phyloP scores from a whole-genome alignment of 1,140 invertebrate genomes.

The Drosophila sproati region DNA sequence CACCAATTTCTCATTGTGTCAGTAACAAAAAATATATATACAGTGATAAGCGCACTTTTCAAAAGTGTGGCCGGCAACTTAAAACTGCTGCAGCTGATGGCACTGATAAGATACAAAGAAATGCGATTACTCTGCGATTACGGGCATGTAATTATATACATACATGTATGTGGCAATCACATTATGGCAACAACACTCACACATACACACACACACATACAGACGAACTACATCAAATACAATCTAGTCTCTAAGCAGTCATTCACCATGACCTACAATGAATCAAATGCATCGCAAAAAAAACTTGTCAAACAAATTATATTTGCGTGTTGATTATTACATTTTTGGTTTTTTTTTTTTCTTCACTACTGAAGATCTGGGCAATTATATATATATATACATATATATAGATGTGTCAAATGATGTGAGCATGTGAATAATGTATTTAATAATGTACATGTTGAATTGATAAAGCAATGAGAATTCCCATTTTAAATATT shows the following conservation, averaged over 20 bases:
- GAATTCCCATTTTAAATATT: too few species aligned
- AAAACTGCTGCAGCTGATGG: conserved; percentile 18
- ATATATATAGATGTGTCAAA: too few species aligned
- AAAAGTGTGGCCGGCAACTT: conserved; percentile 23
- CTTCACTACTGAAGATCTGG: not conserved
- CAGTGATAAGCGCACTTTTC: conserved; percentile 9
- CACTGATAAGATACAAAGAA: conserved; percentile 57
- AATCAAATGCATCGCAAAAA: conserved; percentile 15
- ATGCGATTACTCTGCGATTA: conserved; percentile 66
- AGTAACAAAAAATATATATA: conserved; percentile 21
- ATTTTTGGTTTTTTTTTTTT: not conserved
- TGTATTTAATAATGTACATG: too few species aligned
- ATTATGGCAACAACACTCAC: conserved; percentile 1
- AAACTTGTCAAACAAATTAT: conserved; percentile 21
- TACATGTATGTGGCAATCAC: conserved; percentile 4
- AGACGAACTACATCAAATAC: conserved; percentile 2
- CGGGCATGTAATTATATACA: conserved; percentile 17
- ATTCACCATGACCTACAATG: conserved; percentile 68
- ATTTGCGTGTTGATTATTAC: not conserved
- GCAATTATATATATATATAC: too few species aligned
- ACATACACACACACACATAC: conserved; percentile 16
- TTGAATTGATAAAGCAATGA: too few species aligned
- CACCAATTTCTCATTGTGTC: not conserved
- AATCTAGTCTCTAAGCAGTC: conserved; percentile 33
- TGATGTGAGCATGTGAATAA: too few species aligned